These are phyloP conservation scores for Cerastis leucographa DNA, from an alignment of 2,888 invertebrate species.

Conservation along the genomic window DNA sequence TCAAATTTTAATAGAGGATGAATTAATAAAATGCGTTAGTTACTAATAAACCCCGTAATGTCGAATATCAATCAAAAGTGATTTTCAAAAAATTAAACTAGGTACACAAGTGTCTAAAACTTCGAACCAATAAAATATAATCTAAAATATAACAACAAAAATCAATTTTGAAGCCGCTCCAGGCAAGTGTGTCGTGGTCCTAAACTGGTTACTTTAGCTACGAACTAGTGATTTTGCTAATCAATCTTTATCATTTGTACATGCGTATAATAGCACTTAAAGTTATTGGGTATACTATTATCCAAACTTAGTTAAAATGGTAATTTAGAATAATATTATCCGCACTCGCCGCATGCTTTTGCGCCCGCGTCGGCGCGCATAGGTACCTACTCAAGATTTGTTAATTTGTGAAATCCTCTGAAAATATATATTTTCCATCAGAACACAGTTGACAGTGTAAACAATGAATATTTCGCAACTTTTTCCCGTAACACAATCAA, in stretches of 20 bases:
- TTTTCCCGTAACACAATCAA: conserved; percentile 68
- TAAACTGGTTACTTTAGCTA: conserved; percentile 75
- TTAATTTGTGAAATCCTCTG: conserved; percentile 19
- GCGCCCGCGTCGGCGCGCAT: conserved; percentile 17
- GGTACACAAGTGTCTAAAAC: conserved; percentile 82
- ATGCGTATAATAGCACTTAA: conserved; percentile 87
- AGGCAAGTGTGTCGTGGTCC: conserved; percentile 72
- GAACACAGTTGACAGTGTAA: conserved; percentile 14
- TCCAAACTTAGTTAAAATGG: conserved; percentile 81
- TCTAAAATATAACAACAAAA: conserved; percentile 89
- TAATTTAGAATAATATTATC: conserved; percentile 85
- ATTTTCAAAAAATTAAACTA: conserved; percentile 81
- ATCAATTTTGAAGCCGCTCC: conserved; percentile 78
- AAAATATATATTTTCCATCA: conserved; percentile 13
- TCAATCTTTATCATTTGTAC: conserved; percentile 88
- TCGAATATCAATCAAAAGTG: conserved; percentile 77
- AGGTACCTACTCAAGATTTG: conserved; percentile 53
- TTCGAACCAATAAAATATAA: conserved; percentile 86
- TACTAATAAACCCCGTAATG: conserved; percentile 67
- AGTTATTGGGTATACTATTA: conserved; percentile 79
- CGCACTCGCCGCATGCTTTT: conserved; percentile 51
- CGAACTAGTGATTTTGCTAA: conserved; percentile 85
- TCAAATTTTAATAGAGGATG: conserved; percentile 62
- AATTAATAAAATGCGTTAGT: conserved; percentile 63
- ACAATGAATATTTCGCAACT: conserved; percentile 38